Evolutionary conservation across 2,888 invertebrate genomes (phyloP), one percentile per base, ranked within the genome.

Genomic region (Siphonodentalium dalli): DNA sequence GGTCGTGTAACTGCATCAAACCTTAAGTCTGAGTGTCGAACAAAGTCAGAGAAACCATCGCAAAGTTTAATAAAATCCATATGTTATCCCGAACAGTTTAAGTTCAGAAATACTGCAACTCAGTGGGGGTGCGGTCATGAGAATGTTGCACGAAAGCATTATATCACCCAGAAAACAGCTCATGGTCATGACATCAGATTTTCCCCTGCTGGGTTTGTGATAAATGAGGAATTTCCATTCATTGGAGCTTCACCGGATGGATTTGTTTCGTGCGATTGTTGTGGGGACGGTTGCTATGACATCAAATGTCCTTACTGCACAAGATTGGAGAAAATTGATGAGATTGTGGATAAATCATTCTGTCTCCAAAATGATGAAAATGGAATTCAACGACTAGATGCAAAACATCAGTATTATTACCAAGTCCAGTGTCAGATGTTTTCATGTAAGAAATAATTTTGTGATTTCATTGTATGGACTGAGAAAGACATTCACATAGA

Each of bases 241-340:
- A 31, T 60, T 42, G 62, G 60, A n/a, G 65, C 65, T 9, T 60
- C 54, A 18, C 56, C 63, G 21, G 63, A 63, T 51, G 52, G 56
- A 3, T 37, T 55, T n/a, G 50, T 48, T 5, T 18, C 44, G 5
- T 62, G 60, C 52, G 61, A 55, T 26, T 62, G 57, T 23, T 60
- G 61, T 46, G 57, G 61, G 0, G 15, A 18, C n/a, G 41, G 31
- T 11, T 29, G 35, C 34, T 23, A 49, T 6, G 56, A 58, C 29
- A 31, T 58, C 9, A 61, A 61, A 29, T 61, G 51, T 34, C 61
- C 57, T 2, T 61, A 40, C 21, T 42, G 31, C 3, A 20, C 24
- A n/a, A 34, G 47, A 34, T 38, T 38, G 15, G 26, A 2, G 8
- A 20, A 21, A 15, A 35, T 49, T 3, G 42, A 1, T 21, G 52